Evolutionary conservation across 2,888 invertebrate genomes (phyloP).

Genomic region (Sturmia bella): DNA sequence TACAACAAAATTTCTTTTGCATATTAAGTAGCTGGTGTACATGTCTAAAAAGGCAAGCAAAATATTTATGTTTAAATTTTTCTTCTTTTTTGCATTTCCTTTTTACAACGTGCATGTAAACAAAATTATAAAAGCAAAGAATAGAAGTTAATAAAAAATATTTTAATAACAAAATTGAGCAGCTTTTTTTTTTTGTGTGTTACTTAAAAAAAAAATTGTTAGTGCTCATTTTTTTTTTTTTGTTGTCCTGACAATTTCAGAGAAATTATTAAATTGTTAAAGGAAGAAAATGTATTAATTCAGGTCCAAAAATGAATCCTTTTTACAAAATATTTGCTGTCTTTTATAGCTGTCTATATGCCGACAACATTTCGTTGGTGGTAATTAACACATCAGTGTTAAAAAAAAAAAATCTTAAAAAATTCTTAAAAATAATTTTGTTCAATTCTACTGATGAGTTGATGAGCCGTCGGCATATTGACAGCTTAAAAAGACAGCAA

Average conservation of each 20-base stretch:
- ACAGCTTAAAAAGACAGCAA: too few species aligned
- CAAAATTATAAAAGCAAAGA: slow-evolving; percentile 53
- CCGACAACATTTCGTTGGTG: too few species aligned
- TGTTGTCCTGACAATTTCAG: slow-evolving; percentile 51
- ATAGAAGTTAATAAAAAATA: slow-evolving; percentile 23
- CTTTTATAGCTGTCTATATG: too few species aligned
- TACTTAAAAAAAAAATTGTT: neutral
- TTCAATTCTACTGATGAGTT: too few species aligned
- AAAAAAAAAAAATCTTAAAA: too few species aligned
- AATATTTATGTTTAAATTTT: slow-evolving; percentile 19
- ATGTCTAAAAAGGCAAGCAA: neutral
- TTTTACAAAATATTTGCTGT: too few species aligned
- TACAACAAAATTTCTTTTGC: slow-evolving; percentile 53
- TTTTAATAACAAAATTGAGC: slow-evolving; percentile 13
- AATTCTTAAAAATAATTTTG: too few species aligned
- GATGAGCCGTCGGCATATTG: too few species aligned
- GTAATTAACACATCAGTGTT: too few species aligned
- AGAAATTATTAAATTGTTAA: slow-evolving; percentile 32
- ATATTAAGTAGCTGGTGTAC: slow-evolving; percentile 41
- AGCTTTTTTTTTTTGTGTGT: neutral
- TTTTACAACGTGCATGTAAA: slow-evolving; percentile 40
- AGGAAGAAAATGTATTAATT: slow-evolving; percentile 11
- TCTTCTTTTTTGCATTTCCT: slow-evolving; percentile 18
- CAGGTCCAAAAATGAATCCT: too few species aligned
- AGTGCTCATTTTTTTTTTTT: slow-evolving; percentile 1